Evolutionary conservation across 2,888 invertebrate species (phyloP), one percentile per base, ranked within the genome.

Genomic region (Drosophila neotestacea): DNA sequence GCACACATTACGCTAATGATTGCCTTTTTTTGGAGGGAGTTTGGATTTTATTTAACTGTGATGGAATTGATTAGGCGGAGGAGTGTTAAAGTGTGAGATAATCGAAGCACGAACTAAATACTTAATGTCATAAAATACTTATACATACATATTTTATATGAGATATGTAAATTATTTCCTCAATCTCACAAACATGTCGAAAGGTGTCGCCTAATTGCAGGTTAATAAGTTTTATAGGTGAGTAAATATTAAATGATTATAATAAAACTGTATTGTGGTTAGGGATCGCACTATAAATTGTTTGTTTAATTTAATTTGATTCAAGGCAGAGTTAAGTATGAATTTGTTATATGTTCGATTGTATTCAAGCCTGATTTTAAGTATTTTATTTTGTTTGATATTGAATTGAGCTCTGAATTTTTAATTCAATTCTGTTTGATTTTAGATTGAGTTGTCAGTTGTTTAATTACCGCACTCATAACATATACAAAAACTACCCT

Each of bases 1-100:
- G 59, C 59, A 30, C 34, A 62, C 72, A 75, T 63, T 63, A 66
- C 16, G 58, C 77, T 63, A 67, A 72, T 77, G 72, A 75, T 70
- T 42, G 34, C 13, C 42, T 30, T 32, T 47, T 42, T 36, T 16
- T 28, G n/a, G 16, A 9, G 32, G 27, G 28, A 11, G 16, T 10
- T 28, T 13, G 9, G 10, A n/a, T 6, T 36, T 36, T 30, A 6
- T 34, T 50, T 11, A 39, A 39, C 11, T 13, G 28, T 22, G 16
- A 11, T 2, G 1, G 22, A 48, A 27, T 30, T 34, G 46, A 52
- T 32, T 41, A 34, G n/a, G n/a, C 5, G 22, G 1, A 9, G 9
- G 9, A 32, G 6, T 32, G 7, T 2, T 0, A 30, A 6, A 1
- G 32, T 6, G 32, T 6, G 32, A 32, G 9, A 32, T 7, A 32